Base-by-base conservation (phyloP, 2,113 vertebrate genomes). In the Oncorhynchus keta region DNA sequence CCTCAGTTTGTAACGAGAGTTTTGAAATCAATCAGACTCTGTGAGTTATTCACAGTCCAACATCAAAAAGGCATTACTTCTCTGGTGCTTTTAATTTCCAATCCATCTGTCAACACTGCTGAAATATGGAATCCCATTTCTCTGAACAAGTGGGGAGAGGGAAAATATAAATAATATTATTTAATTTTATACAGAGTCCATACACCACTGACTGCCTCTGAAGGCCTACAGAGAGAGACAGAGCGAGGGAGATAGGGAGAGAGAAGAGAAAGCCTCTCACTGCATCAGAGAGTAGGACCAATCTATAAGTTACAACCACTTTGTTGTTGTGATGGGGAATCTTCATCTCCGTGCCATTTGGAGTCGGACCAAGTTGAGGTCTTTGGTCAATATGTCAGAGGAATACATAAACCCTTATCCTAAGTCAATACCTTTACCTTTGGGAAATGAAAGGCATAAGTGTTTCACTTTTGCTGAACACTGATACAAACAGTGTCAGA, bases 61-160 rank as follows among this genome's bases (percentile, higher is more conserved):
- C 88, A 93, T 94, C 92, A 93, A 92, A 92, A 93, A 92, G 88
- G 84, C 92, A 93, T 94, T 92, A 93, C 90, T 93, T 93, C 92
- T 92, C 91, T 89, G 87, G 87, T 87, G 88, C 86, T 91, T 91
- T 94, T 93, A 92, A 93, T 93, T 93, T 92, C 84, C 86, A 92
- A 92, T 94, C 87, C 92, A 91, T 93, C 92, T 93, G 90, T 92
- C 92, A 91, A 86, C 83, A 74, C 55, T 75, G 79, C 76, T 91
- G 91, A 94, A 93, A 93, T 92, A 90, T 91, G 88, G 90, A 93
- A 93, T 94, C 91, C 92, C 90, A 92, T 93, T 93, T 92, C 88
- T 93, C 91, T 93, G 88, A 94, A 93, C 91, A 92, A 92, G 90
- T 91, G 83, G 85, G 88, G 88, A 88, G 88, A 85, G 89, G 88